A percentile compares a stretch with the other conserved stretches of the same genome.
Evolutionary conservation across 2,113 vertebrate species (phyloP).

Genomic region (Ctenodactylus gundi): DNA sequence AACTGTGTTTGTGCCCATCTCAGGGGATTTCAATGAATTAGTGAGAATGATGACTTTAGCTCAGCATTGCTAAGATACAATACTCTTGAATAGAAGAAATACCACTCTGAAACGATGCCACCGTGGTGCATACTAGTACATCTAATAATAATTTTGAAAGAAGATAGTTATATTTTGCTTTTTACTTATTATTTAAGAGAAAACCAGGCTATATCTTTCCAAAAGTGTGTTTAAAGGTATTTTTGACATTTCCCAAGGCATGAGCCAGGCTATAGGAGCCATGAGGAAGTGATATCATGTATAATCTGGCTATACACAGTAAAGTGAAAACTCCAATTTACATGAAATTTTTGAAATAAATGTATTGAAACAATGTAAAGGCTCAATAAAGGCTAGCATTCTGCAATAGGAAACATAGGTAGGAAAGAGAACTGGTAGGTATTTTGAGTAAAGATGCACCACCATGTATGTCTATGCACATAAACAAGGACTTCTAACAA

Average conservation of each 20-base stretch:
- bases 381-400: no score
- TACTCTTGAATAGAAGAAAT: constrained; percentile 14
- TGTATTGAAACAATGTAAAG: no score
- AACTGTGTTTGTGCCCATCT: constrained; percentile 2
- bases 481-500: no score
- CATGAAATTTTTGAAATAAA: neutral
- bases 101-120: constrained; percentile 3
- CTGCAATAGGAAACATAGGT: no score
- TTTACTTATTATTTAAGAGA: constrained; percentile 21
- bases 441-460: no score
- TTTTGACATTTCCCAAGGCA: neutral
- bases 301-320: neutral
- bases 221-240: neutral
- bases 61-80: constrained; percentile 31
- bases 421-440: neutral
- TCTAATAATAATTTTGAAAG: constrained; percentile 48
- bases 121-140: constrained; percentile 3
- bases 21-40: constrained; percentile 46
- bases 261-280: no score
- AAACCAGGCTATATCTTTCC: neutral
- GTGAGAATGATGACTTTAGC: constrained; percentile 29
- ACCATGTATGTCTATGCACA: no score
- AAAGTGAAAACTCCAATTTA: neutral
- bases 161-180: constrained; percentile 29
- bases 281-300: neutral